phyloP scores from a whole-genome alignment of 1,140 invertebrate genomes.

The Lepidotrigona ventralis region DNA sequence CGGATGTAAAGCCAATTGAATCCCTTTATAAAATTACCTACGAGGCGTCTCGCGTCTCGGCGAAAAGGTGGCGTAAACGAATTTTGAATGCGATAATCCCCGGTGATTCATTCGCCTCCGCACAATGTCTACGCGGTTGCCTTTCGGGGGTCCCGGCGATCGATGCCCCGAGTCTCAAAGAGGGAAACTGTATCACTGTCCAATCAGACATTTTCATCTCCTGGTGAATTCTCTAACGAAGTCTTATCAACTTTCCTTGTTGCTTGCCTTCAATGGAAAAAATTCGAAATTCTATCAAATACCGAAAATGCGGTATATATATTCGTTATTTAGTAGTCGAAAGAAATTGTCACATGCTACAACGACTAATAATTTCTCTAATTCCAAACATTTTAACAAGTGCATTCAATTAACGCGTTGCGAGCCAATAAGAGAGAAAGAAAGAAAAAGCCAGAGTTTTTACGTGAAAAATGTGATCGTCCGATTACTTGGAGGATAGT shows the following conservation, averaged over 20 bases:
- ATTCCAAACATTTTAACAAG: neutral
- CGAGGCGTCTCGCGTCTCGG: constrained; percentile 48
- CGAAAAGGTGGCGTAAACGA: constrained; percentile 65
- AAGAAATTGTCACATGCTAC: too few relatives aligned
- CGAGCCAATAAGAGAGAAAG: too few relatives aligned
- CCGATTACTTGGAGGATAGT: constrained; percentile 18
- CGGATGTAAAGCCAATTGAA: constrained; percentile 73
- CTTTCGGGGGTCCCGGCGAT: neutral
- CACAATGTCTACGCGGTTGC: constrained; percentile 51
- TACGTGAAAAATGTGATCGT: constrained; percentile 29
- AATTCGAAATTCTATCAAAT: too few relatives aligned
- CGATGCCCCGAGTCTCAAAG: constrained; percentile 23
- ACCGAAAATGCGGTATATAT: too few relatives aligned
- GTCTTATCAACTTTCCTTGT: neutral
- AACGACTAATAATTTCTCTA: neutral
- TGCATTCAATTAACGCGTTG: neutral
- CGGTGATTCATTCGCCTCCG: constrained; percentile 65
- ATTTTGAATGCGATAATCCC: constrained; percentile 71
- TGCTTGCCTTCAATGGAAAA: neutral
- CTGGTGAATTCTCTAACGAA: constrained; percentile 25
- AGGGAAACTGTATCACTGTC: constrained; percentile 7
- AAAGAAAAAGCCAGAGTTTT: neutral
- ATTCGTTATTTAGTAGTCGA: too few relatives aligned
- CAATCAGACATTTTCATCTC: constrained; percentile 7
- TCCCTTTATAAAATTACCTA: constrained; percentile 74